Base-by-base conservation (phyloP, 2,888 invertebrate genomes). In the Megaustenia siamemsis region DNA sequence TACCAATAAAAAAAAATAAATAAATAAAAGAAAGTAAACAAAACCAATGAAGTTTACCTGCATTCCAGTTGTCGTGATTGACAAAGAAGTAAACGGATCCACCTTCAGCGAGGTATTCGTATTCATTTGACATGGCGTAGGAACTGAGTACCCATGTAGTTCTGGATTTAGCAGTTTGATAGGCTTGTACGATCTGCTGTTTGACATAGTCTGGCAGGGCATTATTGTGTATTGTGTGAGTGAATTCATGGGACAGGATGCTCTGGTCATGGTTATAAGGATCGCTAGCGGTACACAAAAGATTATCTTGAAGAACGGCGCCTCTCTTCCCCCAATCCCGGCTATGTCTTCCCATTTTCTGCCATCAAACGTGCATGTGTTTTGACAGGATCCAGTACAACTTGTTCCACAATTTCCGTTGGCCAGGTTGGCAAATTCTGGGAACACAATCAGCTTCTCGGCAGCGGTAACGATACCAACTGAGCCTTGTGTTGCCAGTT, bases 341-440 rank as follows among this genome's bases (percentile, higher is more conserved):
- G 90, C 90, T 10, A 91, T 53, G 1, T 85, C 81, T 12, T 86
- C 82, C 56, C 87, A 90, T 84, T 90, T 90, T 28, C 92, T 88
- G 10, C 90, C 90, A 76, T 92, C 91, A 78, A 88, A 89, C 4
- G 91, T 91, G 82, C 92, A 91, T 0, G 91, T 88, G 10, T 63
- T 38, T 0, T 81, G 24, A 76, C 92, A 92, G 2, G 63, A 32
- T 12, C 91, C 92, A 2, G 32, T 38, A 18, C 83, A 83, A 6
- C 32, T 45, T 0, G 40, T 40, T 10, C 83, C 68, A 28, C 83
- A 83, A 28, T 75, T 76, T 1, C 83, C 83, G 40, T 75, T 83
- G 32, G 63, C 56, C 8, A 49, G 38, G 38, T 24, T 10, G 12
- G 83, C 49, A 43, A n/a, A 83, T 32, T 83, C 83, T 0, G 76